Evolutionary conservation across 1,140 invertebrate genomes (phyloP).

Genomic region (Schlechtendalia chinensis): DNA sequence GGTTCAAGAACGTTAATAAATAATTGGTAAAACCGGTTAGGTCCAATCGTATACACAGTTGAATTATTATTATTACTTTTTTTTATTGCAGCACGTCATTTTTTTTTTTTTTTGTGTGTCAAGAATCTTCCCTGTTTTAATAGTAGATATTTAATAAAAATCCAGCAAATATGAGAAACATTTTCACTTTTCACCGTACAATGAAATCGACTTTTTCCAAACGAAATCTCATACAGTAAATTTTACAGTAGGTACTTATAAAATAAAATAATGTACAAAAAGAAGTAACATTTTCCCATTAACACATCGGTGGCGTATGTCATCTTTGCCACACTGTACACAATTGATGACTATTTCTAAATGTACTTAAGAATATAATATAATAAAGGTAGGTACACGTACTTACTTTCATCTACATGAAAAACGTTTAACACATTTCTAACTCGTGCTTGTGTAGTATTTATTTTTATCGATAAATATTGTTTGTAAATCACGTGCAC

Average conservation of each 20-base stretch:
- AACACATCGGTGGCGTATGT: background rate
- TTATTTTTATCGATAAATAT: too few relatives aligned
- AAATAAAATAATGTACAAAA: background rate
- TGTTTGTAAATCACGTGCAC: too few relatives aligned
- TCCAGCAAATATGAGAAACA: background rate
- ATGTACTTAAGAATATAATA: too few relatives aligned
- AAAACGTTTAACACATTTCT: too few relatives aligned
- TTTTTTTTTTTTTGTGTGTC: too few relatives aligned
- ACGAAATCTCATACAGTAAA: background rate
- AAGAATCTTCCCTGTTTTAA: background rate
- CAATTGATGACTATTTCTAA: background rate
- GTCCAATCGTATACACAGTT: background rate
- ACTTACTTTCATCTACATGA: too few relatives aligned
- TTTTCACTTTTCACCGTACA: background rate
- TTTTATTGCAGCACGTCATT: too few relatives aligned
- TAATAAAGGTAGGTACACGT: background rate
- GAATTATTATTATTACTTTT: too few relatives aligned
- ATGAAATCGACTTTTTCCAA: background rate
- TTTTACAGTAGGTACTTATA: background rate
- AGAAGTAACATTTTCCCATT: slow-evolving; percentile 1
- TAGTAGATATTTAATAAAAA: background rate
- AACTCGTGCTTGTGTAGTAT: too few relatives aligned
- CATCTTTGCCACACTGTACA: background rate
- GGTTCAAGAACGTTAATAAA: too few relatives aligned
- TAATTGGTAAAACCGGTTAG: background rate